These are phyloP conservation scores for Acipenser transmontanus DNA, from an alignment of 2,797 vertebrate species.

Conservation along the genomic window DNA sequence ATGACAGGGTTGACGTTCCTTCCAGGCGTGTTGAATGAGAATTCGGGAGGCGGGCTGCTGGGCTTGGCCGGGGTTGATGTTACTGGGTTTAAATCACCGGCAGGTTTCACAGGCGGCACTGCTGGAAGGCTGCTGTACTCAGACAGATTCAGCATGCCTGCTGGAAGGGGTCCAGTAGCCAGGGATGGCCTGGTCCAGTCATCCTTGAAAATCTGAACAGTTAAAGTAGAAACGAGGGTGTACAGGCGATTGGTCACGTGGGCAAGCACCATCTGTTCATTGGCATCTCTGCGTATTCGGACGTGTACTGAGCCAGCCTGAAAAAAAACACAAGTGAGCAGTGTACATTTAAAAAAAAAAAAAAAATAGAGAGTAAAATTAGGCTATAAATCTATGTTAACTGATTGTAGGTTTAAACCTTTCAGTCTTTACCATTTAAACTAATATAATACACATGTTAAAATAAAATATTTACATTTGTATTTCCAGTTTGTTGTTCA, in stretches of 20 bases:
- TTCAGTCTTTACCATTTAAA: no score
- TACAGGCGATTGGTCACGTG: constrained; percentile 89
- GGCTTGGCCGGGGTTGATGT: constrained; percentile 87
- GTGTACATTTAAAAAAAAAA: no score
- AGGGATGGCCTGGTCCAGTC: constrained; percentile 84
- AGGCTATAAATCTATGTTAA: no score
- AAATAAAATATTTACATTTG: no score
- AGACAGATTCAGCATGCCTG: constrained; percentile 60
- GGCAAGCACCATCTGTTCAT: constrained; percentile 94
- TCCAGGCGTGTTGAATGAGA: constrained; percentile 85
- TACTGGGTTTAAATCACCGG: constrained; percentile 56
- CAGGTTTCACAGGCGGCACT: constrained; percentile 46
- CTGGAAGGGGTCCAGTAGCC: constrained; percentile 61
- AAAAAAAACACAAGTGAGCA: constrained; percentile 8
- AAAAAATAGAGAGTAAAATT: no score
- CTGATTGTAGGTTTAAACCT: no score
- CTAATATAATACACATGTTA: no score
- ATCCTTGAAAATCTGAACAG: constrained; percentile 94
- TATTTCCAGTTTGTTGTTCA: no score
- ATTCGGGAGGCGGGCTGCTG: constrained; percentile 84
- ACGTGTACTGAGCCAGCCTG: constrained; percentile 93
- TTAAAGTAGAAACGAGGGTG: constrained; percentile 80
- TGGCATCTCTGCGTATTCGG: constrained; percentile 89
- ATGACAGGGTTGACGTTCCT: constrained; percentile 72
- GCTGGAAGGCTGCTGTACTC: constrained; percentile 58